Conservation (phyloP, 1,140 invertebrate genomes). For the Helicorthomorpha holstii region DNA sequence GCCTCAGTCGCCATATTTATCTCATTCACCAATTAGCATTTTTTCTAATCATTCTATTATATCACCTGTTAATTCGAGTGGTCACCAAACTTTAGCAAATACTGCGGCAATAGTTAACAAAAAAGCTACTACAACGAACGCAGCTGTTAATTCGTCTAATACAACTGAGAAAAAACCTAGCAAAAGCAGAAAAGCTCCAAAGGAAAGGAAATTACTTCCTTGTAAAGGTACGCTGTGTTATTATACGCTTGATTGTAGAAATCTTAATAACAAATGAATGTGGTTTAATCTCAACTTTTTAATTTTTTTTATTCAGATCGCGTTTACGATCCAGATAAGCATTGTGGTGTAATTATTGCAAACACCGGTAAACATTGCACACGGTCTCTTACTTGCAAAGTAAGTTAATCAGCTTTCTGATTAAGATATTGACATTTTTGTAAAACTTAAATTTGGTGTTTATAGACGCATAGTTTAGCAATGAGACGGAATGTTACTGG, state of each 20-base stretch:
- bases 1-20: background rate
- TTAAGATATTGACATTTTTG: too few relatives aligned
- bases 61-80: background rate
- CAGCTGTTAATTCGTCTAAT: slow-evolving; percentile 8
- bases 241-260: background rate
- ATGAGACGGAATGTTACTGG: slow-evolving; percentile 51
- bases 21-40: background rate
- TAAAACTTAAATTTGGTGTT: too few relatives aligned
- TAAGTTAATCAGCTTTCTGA: slow-evolving; percentile 11
- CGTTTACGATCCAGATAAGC: slow-evolving; percentile 61
- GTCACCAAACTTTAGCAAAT: background rate
- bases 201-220: slow-evolving; percentile 25
- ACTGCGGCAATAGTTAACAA: slow-evolving; percentile 6
- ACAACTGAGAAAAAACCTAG: slow-evolving; percentile 16
- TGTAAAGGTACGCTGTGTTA: slow-evolving; percentile 30
- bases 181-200: slow-evolving; percentile 17
- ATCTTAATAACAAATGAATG: background rate
- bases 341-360: slow-evolving; percentile 54
- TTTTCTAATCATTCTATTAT: background rate
- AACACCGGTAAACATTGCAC: slow-evolving; percentile 56
- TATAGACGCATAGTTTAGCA: slow-evolving; percentile 51
- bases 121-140: slow-evolving; percentile 4
- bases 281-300: too few relatives aligned
- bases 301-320: slow-evolving; percentile 28
- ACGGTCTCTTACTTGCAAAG: slow-evolving; percentile 61